Evolutionary conservation across 2,113 vertebrate species (phyloP), one percentile per base, ranked within the genome.

Genomic region (Hippoglossus stenolepis): DNA sequence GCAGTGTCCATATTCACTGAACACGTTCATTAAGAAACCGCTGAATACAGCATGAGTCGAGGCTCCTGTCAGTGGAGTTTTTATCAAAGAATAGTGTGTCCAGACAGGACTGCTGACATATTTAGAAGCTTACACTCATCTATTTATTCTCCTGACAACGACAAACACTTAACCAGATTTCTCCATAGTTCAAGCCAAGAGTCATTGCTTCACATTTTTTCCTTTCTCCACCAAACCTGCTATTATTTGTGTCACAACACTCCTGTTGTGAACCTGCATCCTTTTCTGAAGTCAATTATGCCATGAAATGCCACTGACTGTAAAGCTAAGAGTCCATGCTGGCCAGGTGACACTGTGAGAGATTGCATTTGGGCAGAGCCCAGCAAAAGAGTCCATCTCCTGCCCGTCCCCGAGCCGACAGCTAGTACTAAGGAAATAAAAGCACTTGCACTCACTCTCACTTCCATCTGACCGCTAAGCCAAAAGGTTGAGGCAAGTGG

Each of bases 291-390:
- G 88, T 85, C 77, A 88, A 86, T 92, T 78, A 87, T 85, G 66
- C 77, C 71, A 75, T 73, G 79, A 84, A 90, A 90, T 86, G 87
- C 81, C 90, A 87, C 62, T 58, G 80, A 81, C 83, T 75, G 79
- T 65, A 75, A 56, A 85, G 64, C 79, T 73, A 49, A 60, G 81
- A 59, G 72, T 70, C 40, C 8, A 5, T 56, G 65, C 67, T 64
- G 74, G 60, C 84, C 79, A 70, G 84, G 77, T 88, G 91, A 89
- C 85, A 86, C 70, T 51, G 56, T 43, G 79, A 71, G 75, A 89
- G 85, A 90, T 90, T 87, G 83, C 51, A 77, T 88, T 90, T 78
- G 78, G 75, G 63, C 74, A 47, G 23, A 72, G 49, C 14, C 70
- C 1, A 43, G 73, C 28, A 60, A 82, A 86, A 86, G 89, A 73